Conservation (phyloP, 2,113 vertebrate species). For the Chitala chitala region DNA sequence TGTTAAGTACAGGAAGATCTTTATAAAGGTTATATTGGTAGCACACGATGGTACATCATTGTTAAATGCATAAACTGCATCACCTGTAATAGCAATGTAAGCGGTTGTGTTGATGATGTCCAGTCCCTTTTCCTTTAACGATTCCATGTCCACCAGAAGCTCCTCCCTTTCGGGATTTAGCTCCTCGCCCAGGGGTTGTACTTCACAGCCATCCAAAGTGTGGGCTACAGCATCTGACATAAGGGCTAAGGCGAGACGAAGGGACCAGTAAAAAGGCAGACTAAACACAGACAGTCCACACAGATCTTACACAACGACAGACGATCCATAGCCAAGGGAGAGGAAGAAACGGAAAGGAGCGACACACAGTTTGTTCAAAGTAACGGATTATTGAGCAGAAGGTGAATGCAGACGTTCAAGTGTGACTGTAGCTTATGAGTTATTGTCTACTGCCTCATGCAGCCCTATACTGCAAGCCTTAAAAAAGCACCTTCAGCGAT, state of each 20-base stretch:
- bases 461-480: too few relatives aligned
- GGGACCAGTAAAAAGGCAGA: neutral
- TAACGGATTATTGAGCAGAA: too few relatives aligned
- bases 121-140: slow-evolving; percentile 80
- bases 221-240: slow-evolving; percentile 96
- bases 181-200: slow-evolving; percentile 87
- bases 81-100: slow-evolving; percentile 88
- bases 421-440: neutral
- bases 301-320: neutral
- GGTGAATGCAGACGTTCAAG: neutral
- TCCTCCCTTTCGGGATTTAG: slow-evolving; percentile 83
- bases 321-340: neutral
- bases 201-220: slow-evolving; percentile 92
- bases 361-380: neutral
- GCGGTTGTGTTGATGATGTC: slow-evolving; percentile 90
- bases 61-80: neutral
- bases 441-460: neutral
- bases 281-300: neutral
- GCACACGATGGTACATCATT: neutral
- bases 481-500: neutral
- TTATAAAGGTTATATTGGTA: too few relatives aligned
- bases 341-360: neutral
- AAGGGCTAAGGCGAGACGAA: slow-evolving; percentile 49
- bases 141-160: slow-evolving; percentile 77
- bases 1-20: too few relatives aligned